phyloP scores from a whole-genome alignment of 2,888 invertebrate species.

The Cosmia trapezina region DNA sequence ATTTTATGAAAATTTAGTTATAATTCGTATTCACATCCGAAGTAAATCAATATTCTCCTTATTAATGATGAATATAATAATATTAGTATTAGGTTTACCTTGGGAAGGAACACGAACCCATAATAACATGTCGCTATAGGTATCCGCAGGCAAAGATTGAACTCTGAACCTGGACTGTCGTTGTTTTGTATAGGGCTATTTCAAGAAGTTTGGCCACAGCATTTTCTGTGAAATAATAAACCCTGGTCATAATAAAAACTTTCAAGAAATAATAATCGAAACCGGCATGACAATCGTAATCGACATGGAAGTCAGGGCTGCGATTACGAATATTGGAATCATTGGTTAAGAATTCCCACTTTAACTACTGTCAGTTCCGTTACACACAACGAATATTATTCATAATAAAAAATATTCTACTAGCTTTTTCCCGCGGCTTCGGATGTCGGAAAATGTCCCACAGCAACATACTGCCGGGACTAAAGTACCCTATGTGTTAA shows the following conservation, averaged over 20 bases:
- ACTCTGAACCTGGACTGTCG: no score
- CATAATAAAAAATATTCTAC: background rate
- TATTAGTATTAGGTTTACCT: background rate
- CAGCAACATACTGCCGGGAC: no score
- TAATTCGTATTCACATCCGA: background rate
- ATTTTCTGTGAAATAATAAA: background rate
- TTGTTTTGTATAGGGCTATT: background rate
- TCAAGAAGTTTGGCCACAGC: background rate
- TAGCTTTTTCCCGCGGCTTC: no score
- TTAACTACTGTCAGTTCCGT: background rate
- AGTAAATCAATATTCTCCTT: background rate
- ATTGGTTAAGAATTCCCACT: background rate
- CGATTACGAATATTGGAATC: background rate
- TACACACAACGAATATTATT: background rate
- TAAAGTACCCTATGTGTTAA: no score
- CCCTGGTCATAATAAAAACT: background rate
- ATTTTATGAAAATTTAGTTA: slow-evolving; percentile 9
- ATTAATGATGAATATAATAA: background rate
- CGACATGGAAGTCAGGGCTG: background rate
- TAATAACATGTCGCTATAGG: background rate
- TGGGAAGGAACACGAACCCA: background rate
- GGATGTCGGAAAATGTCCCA: no score
- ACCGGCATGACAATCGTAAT: no score
- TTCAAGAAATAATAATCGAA: background rate
- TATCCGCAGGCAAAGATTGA: background rate